A percentile compares a stretch with the other conserved stretches of the same genome.
Conservation (phyloP, 2,113 vertebrate species). For the Cochlearius cochlearius region DNA sequence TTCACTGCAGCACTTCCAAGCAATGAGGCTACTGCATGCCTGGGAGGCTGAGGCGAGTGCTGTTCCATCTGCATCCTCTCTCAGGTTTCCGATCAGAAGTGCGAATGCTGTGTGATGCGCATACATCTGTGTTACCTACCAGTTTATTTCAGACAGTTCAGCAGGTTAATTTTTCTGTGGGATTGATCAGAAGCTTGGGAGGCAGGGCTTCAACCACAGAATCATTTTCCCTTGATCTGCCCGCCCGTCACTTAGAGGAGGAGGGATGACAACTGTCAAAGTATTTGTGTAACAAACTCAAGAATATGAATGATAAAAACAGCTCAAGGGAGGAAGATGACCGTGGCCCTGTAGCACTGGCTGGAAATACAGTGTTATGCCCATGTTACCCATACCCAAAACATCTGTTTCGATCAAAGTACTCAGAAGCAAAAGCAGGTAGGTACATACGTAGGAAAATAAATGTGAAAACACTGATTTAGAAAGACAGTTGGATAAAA, state of each 20-base stretch:
- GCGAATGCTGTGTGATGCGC: background rate
- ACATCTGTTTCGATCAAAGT: background rate
- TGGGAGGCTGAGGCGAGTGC: background rate
- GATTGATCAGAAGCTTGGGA: background rate
- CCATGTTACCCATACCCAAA: background rate
- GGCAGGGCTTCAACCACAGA: background rate
- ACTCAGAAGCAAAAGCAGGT: background rate
- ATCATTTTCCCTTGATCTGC: background rate
- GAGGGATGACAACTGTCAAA: background rate
- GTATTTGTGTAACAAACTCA: background rate
- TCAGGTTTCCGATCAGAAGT: background rate
- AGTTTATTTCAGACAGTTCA: background rate
- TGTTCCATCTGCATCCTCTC: background rate
- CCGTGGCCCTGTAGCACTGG: background rate
- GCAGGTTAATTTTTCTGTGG: background rate
- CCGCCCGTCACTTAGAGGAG: background rate
- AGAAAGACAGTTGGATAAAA: background rate
- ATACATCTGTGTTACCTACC: background rate
- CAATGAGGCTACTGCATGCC: background rate
- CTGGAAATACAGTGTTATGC: background rate
- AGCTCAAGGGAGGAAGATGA: background rate
- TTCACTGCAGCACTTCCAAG: background rate
- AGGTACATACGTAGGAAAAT: background rate
- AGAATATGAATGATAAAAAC: background rate
- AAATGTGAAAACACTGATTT: background rate